Base-by-base conservation (phyloP, 1,140 invertebrate genomes). In the Portunus trituberculatus region DNA sequence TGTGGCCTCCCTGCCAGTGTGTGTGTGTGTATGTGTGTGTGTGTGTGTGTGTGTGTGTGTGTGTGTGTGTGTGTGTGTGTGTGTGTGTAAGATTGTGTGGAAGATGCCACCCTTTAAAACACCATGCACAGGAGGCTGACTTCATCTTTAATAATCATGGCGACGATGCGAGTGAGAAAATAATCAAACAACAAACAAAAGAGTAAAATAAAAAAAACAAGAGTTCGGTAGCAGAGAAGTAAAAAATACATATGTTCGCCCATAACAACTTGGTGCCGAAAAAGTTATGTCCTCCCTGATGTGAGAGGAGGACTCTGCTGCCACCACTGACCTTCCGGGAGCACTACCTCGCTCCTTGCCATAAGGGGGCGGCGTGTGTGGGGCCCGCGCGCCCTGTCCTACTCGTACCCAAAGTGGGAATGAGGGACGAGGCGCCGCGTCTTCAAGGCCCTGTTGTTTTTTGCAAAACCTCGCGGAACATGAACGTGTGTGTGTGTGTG, bases 21-120 rank as follows among this genome's bases (percentile, higher is more conserved):
- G 14, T 91, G 29, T 91, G 89, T 46, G 52, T 91, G 39, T 39
- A 6, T 39, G 39, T 39, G 39, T 39, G 39, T 39, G 39, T 39
- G 39, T 39, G 39, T 39, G 39, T 39, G 39, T 39, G 39, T 39
- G 39, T 39, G 39, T 39, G 39, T 39, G 39, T 39, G n/a, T 90
- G 46, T 90, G 10, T 8, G 48, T 52, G 48, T 52, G 48, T 52
- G 48, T 52, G 48, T 52, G 59, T 76, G 20, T 76, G 59, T 76
- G 59, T 76, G 59, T 76, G 59, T 76, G 59, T 76, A 20, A 12
- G 59, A 12, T 7, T 76, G 59, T 76, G 67, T 76, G 67, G 67
- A 76, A 76, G 67, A 76, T 76, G 67, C 67, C 67, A 76, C 67
- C 67, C n/a, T 76, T 76, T 76, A 76, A 76, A 76, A 76, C 67